Conservation (phyloP, 2,888 invertebrate genomes). For the Steromphala cineraria region DNA sequence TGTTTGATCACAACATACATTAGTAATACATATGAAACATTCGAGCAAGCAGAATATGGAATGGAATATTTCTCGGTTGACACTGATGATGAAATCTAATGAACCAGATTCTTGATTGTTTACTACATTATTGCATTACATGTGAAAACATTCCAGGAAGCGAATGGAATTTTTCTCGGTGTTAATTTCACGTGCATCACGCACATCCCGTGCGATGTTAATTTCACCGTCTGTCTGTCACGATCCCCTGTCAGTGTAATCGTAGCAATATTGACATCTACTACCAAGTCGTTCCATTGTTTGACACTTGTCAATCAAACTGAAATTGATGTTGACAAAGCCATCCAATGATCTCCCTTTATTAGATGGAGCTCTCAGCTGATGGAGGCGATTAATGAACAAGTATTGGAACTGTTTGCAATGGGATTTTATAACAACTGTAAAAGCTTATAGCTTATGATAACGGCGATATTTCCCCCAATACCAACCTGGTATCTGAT, state of each 20-base stretch:
- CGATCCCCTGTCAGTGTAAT: not conserved
- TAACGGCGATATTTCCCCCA: not conserved
- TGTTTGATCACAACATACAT: no score
- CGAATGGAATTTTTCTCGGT: no score
- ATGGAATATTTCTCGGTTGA: no score
- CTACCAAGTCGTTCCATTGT: not conserved
- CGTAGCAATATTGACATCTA: not conserved
- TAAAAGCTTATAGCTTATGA: not conserved
- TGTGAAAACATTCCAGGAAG: no score
- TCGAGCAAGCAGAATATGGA: no score
- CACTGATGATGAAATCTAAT: no score
- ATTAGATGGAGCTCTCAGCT: not conserved
- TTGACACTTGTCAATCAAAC: slow-evolving; percentile 14
- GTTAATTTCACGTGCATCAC: no score
- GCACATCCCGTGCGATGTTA: not conserved
- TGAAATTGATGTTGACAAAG: slow-evolving; percentile 12
- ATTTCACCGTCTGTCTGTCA: not conserved
- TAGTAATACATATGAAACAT: no score
- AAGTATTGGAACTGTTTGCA: not conserved
- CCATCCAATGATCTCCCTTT: slow-evolving; percentile 10
- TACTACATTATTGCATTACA: no score
- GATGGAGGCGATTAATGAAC: not conserved
- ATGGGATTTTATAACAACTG: not conserved
- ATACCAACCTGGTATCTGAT: not conserved
- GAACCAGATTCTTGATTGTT: no score